Conservation (phyloP, 1,140 invertebrate species). For the Brachionus calyciflorus region DNA sequence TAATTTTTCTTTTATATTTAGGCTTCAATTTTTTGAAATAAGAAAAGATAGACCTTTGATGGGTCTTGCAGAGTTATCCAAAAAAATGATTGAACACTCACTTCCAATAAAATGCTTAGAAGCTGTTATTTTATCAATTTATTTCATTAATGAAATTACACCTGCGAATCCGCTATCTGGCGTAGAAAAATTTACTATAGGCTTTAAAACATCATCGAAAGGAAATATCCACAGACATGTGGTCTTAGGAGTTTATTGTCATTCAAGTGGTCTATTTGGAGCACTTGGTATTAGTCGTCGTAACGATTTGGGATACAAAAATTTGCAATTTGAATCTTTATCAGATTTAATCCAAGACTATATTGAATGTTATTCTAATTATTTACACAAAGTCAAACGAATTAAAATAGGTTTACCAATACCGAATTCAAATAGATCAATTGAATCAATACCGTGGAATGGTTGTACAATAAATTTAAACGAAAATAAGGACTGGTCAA, state of each 20-base stretch:
- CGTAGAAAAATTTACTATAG: constrained; percentile 59
- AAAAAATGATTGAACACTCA: constrained; percentile 60
- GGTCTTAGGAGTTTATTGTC: constrained; percentile 58
- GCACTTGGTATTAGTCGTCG: constrained; percentile 60
- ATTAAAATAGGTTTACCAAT: constrained; percentile 43
- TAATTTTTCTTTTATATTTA: neutral
- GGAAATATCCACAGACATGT: constrained; percentile 58
- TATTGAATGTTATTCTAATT: constrained; percentile 7
- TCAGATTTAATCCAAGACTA: constrained; percentile 26
- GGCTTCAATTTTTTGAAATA: constrained; percentile 61
- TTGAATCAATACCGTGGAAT: constrained; percentile 40
- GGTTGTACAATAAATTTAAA: constrained; percentile 28
- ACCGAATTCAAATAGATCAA: constrained; percentile 24
- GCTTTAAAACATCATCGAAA: constrained; percentile 59
- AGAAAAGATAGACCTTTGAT: constrained; percentile 56
- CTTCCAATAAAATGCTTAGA: constrained; percentile 63
- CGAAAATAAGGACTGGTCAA: constrained; percentile 32
- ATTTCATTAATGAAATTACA: constrained; percentile 52
- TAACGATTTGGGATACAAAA: constrained; percentile 61
- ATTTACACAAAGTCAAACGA: constrained; percentile 35
- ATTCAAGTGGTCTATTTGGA: constrained; percentile 54
- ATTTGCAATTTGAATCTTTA: constrained; percentile 49
- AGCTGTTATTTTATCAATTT: constrained; percentile 61
- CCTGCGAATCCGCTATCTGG: neutral
- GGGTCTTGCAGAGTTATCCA: constrained; percentile 51